Conservation (phyloP, 2,113 vertebrate genomes). For the Leucosticte australis region DNA sequence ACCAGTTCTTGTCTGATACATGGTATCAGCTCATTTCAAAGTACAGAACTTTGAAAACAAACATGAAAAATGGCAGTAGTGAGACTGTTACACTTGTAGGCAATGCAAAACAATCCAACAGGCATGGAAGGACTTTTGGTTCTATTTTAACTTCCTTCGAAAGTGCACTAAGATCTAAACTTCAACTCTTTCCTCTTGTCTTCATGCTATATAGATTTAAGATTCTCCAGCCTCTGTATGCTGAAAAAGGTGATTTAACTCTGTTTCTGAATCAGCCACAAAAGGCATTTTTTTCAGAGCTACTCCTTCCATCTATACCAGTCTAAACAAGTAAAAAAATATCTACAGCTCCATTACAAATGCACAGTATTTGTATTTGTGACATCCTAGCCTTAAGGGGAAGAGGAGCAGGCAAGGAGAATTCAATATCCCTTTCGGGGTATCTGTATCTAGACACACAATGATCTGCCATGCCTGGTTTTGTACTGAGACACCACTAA, state of each 20-base stretch:
- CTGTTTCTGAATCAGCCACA: background rate
- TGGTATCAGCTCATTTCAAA: background rate
- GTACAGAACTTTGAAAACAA: background rate
- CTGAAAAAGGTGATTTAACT: background rate
- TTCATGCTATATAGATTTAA: background rate
- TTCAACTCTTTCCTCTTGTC: background rate
- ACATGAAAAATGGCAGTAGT: accelerated
- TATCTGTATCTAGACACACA: background rate
- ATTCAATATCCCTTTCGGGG: background rate
- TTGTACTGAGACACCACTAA: background rate
- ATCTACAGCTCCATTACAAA: background rate
- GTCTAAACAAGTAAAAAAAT: background rate
- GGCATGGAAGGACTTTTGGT: background rate
- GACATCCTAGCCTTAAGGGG: background rate
- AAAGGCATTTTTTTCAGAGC: background rate
- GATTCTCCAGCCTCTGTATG: background rate
- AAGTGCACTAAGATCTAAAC: background rate
- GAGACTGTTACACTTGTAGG: background rate
- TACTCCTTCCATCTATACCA: background rate
- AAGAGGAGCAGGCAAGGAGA: background rate
- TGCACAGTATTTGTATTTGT: background rate
- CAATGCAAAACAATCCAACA: background rate
- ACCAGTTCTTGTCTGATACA: background rate
- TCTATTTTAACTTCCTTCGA: background rate
- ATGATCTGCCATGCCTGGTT: background rate